A percentile compares a stretch with the other conserved stretches of the same genome.
phyloP scores from a whole-genome alignment of 2,888 invertebrate genomes.

The Clanis bilineata region DNA sequence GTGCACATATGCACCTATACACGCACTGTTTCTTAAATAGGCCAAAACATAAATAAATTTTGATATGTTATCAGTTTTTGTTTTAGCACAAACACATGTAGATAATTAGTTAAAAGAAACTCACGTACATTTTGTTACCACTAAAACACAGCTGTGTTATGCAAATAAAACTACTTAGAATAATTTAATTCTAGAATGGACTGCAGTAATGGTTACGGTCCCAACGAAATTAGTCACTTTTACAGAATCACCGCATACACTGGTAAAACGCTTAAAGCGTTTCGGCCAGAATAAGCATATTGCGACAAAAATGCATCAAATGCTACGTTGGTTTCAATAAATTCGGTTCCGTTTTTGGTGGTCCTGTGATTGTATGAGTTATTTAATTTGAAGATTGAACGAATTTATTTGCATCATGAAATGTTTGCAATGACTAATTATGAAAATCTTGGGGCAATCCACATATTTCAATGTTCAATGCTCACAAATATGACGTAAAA shows the following conservation, averaged over 20 bases:
- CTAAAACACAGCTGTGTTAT: background rate
- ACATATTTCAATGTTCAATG: too few relatives aligned
- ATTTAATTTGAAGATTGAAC: background rate
- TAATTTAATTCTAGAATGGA: background rate
- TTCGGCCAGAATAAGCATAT: background rate
- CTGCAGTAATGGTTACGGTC: background rate
- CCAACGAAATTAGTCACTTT: background rate
- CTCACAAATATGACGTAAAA: too few relatives aligned
- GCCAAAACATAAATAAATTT: background rate
- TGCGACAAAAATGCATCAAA: conserved; percentile 3
- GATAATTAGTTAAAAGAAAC: conserved; percentile 6
- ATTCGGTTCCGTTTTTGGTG: background rate
- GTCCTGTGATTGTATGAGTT: background rate
- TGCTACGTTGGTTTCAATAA: background rate
- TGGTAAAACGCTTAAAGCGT: background rate
- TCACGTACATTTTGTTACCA: background rate
- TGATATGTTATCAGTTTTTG: background rate
- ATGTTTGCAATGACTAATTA: background rate
- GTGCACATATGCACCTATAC: background rate
- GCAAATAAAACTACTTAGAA: background rate
- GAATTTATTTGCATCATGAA: background rate
- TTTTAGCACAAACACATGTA: conserved; percentile 7
- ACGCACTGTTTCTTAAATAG: background rate
- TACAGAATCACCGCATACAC: background rate
- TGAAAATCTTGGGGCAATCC: background rate